These are phyloP conservation scores for Apeltes quadracus DNA, from an alignment of 2,113 vertebrate genomes.

Conservation along the genomic window DNA sequence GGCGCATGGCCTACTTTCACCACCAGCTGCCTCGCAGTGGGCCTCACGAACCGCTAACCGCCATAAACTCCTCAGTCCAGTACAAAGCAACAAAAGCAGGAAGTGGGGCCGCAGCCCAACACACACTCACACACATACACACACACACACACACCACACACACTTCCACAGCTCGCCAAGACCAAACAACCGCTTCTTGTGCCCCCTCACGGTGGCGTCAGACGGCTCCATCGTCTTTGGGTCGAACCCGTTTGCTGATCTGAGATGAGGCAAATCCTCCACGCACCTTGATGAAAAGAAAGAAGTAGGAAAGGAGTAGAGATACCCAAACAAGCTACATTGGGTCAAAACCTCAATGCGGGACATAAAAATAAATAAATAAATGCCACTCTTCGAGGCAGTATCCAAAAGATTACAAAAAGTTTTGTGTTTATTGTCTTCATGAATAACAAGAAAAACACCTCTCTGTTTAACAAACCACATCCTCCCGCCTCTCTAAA, in stretches of 20 bases:
- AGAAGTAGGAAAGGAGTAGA: slow-evolving; percentile 20
- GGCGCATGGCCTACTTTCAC: slow-evolving; percentile 66
- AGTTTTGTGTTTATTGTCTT: too few relatives aligned
- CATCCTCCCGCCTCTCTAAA: neutral
- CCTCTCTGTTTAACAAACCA: neutral
- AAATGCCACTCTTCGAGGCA: slow-evolving; percentile 20
- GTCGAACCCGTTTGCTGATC: slow-evolving; percentile 14
- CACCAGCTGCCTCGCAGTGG: slow-evolving; percentile 61
- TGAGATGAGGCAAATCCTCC: slow-evolving; percentile 2
- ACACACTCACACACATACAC: neutral
- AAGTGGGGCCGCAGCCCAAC: slow-evolving; percentile 22
- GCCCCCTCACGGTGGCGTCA: slow-evolving; percentile 3
- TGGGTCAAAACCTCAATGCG: slow-evolving; percentile 5
- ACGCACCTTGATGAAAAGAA: slow-evolving; percentile 39
- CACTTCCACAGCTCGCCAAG: neutral
- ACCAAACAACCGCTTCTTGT: neutral
- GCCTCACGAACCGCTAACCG: slow-evolving; percentile 57
- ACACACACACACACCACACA: neutral
- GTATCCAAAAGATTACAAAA: slow-evolving; percentile 12
- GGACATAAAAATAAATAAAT: slow-evolving; percentile 28
- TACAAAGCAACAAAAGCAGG: slow-evolving; percentile 49
- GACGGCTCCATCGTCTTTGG: slow-evolving; percentile 1
- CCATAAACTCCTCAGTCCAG: slow-evolving; percentile 43
- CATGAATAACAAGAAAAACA: neutral
- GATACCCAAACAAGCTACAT: slow-evolving; percentile 11